Evolutionary conservation across 2,888 invertebrate genomes (phyloP), one percentile per base, ranked within the genome.

Genomic region (Agapetus fuscipes): DNA sequence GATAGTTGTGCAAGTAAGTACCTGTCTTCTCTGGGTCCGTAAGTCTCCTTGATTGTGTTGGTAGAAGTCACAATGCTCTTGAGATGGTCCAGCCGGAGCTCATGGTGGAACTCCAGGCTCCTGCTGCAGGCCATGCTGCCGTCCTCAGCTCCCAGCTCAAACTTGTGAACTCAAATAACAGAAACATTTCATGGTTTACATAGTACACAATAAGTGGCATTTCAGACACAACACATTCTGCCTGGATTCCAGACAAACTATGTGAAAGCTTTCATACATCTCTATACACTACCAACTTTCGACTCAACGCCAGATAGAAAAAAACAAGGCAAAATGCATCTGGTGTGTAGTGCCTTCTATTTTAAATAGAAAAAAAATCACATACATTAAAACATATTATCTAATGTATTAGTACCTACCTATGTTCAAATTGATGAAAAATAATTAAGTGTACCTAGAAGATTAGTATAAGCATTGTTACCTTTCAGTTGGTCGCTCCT

Each of bases 21-120:
- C 70, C 61, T 62, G 48, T 84, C 81, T 13, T 62, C 58, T 7
- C 81, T 67, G 10, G 71, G 58, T 1, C 66, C 63, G 49, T 74
- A 84, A 43, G 71, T 56, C 47, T 81, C 75, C 2, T 65, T 62
- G 34, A 81, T 64, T 11, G 61, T 63, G 2, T 68, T 54, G 0
- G 66, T 59, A 2, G 69, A 61, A 49, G 78, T 67, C 48, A 72
- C 69, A 2, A 83, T 56, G 44, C 64, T 68, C 1, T 65, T 60
- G 25, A 90, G 65, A 3, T 84, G 82, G 55, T 91, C 89, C 4
- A 79, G 57, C 2, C 89, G 71, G 0, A 82, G 76, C 44, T 68
- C 66, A 50, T 64, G 64, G 49, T 65, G 63, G 49, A 69, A 69
- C 44, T 66, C 62, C 41, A 70, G 2, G 0, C 57, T 57, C 0